phyloP scores from a whole-genome alignment of 1,140 invertebrate species.

The Rhagoletis zephyria region DNA sequence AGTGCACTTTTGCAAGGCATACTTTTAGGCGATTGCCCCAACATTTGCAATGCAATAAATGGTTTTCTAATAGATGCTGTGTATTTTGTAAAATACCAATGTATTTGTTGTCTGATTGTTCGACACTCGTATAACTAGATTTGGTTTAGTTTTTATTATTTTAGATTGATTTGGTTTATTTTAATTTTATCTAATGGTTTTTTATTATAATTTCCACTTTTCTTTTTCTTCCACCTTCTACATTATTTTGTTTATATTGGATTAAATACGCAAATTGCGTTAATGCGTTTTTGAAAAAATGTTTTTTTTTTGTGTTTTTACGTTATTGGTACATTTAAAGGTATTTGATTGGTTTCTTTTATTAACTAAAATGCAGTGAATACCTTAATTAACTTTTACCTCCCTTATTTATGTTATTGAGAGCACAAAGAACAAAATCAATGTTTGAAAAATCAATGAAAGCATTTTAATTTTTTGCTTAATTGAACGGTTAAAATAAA shows the following conservation, averaged over 20 bases:
- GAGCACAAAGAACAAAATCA: constrained; percentile 67
- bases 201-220: constrained; percentile 51
- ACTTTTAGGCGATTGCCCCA: neutral
- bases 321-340: constrained; percentile 60
- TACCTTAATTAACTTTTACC: constrained; percentile 5
- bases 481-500: neutral
- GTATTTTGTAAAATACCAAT: neutral
- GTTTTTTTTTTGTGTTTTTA: constrained; percentile 48
- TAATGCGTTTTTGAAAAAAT: constrained; percentile 31
- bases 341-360: constrained; percentile 66
- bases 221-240: constrained; percentile 49
- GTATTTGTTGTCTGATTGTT: constrained; percentile 16
- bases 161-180: constrained; percentile 52
- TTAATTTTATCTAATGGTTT: constrained; percentile 54
- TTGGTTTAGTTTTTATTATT: constrained; percentile 52
- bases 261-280: neutral
- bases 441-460: neutral
- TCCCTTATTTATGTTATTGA: constrained; percentile 59
- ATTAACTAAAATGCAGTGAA: constrained; percentile 9
- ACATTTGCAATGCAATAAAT: neutral
- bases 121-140: neutral
- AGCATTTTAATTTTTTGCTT: constrained; percentile 8
- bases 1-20: neutral
- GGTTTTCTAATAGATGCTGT: neutral
- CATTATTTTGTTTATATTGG: constrained; percentile 4